phyloP scores from a whole-genome alignment of 2,888 invertebrate genomes.

The Caenorhabditis sp. region DNA sequence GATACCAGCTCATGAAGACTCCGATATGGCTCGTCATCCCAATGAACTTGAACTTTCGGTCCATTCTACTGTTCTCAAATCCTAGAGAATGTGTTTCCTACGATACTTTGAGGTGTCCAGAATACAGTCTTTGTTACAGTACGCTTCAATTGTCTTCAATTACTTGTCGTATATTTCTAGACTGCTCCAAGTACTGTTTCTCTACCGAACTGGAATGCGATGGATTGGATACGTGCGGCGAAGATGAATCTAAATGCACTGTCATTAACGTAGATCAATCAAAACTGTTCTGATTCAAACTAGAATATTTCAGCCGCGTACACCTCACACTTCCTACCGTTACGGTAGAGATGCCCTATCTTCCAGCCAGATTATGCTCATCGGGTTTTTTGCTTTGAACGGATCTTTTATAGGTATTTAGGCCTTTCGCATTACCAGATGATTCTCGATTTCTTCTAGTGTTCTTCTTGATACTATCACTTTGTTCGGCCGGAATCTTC shows the following conservation, averaged over 20 bases:
- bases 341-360: constrained; percentile 66
- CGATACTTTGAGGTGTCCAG: constrained; percentile 45
- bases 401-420: constrained; percentile 63
- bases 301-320: constrained; percentile 14
- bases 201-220: constrained; percentile 41
- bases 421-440: not conserved
- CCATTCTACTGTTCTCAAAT: constrained; percentile 60
- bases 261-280: constrained; percentile 15
- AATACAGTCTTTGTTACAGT: constrained; percentile 53
- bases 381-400: constrained; percentile 70
- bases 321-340: constrained; percentile 51
- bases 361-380: constrained; percentile 71
- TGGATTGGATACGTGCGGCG: constrained; percentile 59
- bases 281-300: not conserved
- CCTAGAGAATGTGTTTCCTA: constrained; percentile 45
- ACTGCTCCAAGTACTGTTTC: constrained; percentile 58
- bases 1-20: constrained; percentile 60
- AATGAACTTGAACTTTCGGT: constrained; percentile 71
- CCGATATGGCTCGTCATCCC: constrained; percentile 65
- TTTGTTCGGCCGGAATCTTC: constrained; percentile 69
- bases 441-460: constrained; percentile 39
- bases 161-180: constrained; percentile 44
- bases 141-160: not conserved
- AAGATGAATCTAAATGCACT: constrained; percentile 54
- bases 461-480: constrained; percentile 68